Conservation (phyloP, 2,888 invertebrate species). For the Polymixis lichenea region DNA sequence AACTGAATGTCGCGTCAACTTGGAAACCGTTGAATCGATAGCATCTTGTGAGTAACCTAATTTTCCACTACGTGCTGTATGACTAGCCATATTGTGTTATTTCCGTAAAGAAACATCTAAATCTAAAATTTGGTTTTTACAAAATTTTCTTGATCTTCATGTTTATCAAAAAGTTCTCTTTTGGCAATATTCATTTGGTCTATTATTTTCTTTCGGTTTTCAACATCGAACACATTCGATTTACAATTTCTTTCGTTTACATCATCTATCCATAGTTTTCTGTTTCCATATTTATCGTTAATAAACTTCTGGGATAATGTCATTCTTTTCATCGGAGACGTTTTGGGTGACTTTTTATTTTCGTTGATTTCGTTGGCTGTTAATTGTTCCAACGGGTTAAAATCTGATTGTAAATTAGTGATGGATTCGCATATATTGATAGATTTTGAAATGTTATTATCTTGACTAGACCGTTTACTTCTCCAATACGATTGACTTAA, state of each 20-base stretch:
- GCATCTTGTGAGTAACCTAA: constrained; percentile 77
- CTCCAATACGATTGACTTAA: constrained; percentile 89
- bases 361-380: constrained; percentile 80
- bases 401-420: constrained; percentile 87
- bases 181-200: constrained; percentile 83
- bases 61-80: constrained; percentile 78
- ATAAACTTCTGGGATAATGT: constrained; percentile 89
- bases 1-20: constrained; percentile 72
- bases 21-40: constrained; percentile 84
- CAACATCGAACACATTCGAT: constrained; percentile 79
- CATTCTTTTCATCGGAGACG: constrained; percentile 82
- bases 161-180: constrained; percentile 79
- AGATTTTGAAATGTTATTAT: constrained; percentile 78
- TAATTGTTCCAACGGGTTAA: constrained; percentile 88
- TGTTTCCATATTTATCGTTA: constrained; percentile 89
- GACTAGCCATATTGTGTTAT: constrained; percentile 74
- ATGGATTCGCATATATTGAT: constrained; percentile 74
- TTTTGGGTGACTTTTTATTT: constrained; percentile 83
- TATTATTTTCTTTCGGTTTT: constrained; percentile 83
- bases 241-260: constrained; percentile 79
- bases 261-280: constrained; percentile 87
- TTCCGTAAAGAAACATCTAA: constrained; percentile 56
- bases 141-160: constrained; percentile 78
- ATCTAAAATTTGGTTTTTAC: constrained; percentile 73
- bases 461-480: constrained; percentile 85